These are phyloP conservation scores for Eublepharis macularius DNA, from an alignment of 2,113 vertebrate genomes.

Conservation along the genomic window DNA sequence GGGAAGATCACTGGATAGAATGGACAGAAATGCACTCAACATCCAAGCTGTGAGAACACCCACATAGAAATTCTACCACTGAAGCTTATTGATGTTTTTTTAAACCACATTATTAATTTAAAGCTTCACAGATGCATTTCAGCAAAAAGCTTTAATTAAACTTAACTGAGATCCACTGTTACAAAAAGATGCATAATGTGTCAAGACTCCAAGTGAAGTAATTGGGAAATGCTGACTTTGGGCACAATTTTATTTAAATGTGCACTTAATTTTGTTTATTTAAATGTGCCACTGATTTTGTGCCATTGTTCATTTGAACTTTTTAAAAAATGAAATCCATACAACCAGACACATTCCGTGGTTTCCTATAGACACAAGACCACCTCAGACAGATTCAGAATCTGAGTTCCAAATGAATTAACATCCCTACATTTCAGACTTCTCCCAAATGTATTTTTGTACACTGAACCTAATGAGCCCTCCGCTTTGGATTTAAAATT, in stretches of 20 bases:
- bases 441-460: neutral
- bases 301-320: neutral
- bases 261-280: fast-evolving
- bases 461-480: neutral
- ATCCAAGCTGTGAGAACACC: conserved; percentile 3
- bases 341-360: neutral
- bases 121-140: conserved; percentile 8
- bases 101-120: neutral
- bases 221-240: neutral
- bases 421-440: neutral
- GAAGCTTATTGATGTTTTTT: neutral
- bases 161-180: neutral
- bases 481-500: neutral
- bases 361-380: neutral
- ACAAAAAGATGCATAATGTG: neutral
- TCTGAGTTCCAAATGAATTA: neutral
- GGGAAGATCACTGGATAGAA: neutral
- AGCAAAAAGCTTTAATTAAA: neutral
- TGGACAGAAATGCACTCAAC: neutral
- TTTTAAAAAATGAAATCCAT: neutral
- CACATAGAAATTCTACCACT: neutral
- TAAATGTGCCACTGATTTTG: neutral
- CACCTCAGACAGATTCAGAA: neutral
- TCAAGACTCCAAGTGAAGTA: neutral
- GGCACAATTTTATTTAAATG: neutral